These are phyloP conservation scores for Peucedramus taeniatus DNA, from an alignment of 2,113 vertebrate genomes.

Conservation along the genomic window DNA sequence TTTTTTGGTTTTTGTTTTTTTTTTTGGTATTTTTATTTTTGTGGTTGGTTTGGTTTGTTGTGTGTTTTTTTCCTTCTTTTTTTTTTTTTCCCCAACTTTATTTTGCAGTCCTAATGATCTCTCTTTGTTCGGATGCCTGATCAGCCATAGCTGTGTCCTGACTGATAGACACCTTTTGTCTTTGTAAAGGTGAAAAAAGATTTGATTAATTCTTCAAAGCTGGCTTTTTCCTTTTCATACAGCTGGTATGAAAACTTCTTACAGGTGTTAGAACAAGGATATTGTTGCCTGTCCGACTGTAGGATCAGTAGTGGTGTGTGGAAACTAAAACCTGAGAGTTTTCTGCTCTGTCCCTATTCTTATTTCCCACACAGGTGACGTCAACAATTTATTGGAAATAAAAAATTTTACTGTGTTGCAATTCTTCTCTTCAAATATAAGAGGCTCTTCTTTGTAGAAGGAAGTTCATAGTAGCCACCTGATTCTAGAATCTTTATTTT, in stretches of 20 bases:
- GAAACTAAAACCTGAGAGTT: neutral
- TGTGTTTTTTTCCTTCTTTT: neutral
- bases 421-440: neutral
- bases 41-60: fast-evolving
- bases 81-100: neutral
- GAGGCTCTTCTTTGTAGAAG: neutral
- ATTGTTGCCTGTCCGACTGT: neutral
- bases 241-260: neutral
- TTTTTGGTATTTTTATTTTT: neutral
- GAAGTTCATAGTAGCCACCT: neutral
- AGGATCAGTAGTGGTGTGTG: neutral
- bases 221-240: neutral
- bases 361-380: neutral
- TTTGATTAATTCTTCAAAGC: neutral
- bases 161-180: neutral
- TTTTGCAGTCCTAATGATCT: neutral
- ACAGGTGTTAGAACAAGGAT: neutral
- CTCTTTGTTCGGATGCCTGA: neutral
- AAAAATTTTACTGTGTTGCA: neutral
- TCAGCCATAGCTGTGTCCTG: neutral
- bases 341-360: neutral
- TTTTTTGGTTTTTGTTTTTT: neutral
- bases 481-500: neutral
- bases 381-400: neutral
- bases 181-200: neutral